phyloP scores from a whole-genome alignment of 2,888 invertebrate species.

The Drosophila lutescens region DNA sequence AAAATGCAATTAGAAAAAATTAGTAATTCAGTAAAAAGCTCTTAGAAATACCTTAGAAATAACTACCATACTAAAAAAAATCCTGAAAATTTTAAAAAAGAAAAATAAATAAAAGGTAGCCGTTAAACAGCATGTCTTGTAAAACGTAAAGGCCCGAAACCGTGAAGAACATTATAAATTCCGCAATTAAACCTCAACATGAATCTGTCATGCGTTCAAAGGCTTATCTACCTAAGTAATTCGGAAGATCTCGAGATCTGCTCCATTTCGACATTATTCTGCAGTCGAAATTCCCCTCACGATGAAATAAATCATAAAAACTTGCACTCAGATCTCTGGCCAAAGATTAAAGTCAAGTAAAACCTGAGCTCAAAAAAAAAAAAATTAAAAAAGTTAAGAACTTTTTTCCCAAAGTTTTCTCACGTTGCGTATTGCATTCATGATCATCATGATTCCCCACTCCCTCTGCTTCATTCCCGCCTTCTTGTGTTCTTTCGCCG shows the following conservation, averaged over 20 bases:
- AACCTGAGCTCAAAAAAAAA: constrained; percentile 8
- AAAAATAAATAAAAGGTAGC: too few species aligned
- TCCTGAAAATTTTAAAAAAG: too few species aligned
- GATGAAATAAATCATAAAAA: constrained; percentile 33
- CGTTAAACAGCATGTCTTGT: too few species aligned
- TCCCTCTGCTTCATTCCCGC: not conserved
- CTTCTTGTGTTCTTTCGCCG: constrained; percentile 30
- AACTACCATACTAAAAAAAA: too few species aligned
- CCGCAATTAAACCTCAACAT: constrained; percentile 1
- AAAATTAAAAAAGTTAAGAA: not conserved
- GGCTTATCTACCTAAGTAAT: not conserved
- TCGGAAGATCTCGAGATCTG: constrained; percentile 5
- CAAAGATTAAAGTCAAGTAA: constrained; percentile 12
- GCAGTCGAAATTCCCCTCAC: constrained; percentile 19
- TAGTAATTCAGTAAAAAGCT: too few species aligned
- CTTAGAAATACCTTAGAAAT: too few species aligned
- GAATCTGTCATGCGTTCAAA: not conserved
- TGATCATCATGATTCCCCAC: constrained; percentile 22
- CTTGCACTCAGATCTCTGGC: constrained; percentile 12
- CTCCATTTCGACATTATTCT: constrained; percentile 11
- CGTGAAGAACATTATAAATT: not conserved
- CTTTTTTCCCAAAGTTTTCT: constrained; percentile 24
- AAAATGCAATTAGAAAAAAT: constrained; percentile 4
- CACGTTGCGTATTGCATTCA: constrained; percentile 43
- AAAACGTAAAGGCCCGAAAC: not conserved